Evolutionary conservation across 1,140 invertebrate species (phyloP), one percentile per base, ranked within the genome.

Genomic region (Eubasilissa regina): DNA sequence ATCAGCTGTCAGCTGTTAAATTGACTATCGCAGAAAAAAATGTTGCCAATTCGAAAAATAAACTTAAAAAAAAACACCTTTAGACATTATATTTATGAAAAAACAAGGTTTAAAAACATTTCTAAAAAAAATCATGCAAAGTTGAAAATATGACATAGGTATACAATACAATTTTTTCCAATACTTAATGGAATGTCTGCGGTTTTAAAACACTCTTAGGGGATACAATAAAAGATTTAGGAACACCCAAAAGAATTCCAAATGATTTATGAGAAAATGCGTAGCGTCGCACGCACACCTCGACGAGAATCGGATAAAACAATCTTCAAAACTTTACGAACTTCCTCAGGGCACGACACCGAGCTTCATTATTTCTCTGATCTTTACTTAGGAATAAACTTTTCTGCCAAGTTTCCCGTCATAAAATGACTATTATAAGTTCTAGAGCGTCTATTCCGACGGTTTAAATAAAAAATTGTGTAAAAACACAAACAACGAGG

Each of bases 231-330:
- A 56, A 8, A 56, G 19, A 56, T 9, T 56, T 56, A 9, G n/a
- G 15, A 12, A 35, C 25, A 17, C 25, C 25, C 0, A 25, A 62
- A 62, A 35, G 25, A 62, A 21, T 62, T 62, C 25, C 58, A 62
- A 62, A 25, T 13, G 58, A 62, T 62, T 62, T 25, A 25, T 6
- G 19, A 19, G 58, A 62, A 62, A 62, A 11, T 25, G 58, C 25
- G 25, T 13, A 13, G 17, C 13, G 56, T 60, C n/a, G 1, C 48
- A 51, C 25, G 25, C 25, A 62, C 43, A 68, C 64, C 44, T 68
- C 45, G 13, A 47, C n/a, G 45, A 7, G 15, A 68, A 68, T 68
- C 64, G 35, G 64, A 68, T 68, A n/a, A 68, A 68, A 68, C 64
- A 68, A 68, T 68, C 19, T 62, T 44, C n/a, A 8, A 45, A 68